Evolutionary conservation across 2,797 vertebrate species (phyloP).

Genomic region (Mastacembelus armatus): DNA sequence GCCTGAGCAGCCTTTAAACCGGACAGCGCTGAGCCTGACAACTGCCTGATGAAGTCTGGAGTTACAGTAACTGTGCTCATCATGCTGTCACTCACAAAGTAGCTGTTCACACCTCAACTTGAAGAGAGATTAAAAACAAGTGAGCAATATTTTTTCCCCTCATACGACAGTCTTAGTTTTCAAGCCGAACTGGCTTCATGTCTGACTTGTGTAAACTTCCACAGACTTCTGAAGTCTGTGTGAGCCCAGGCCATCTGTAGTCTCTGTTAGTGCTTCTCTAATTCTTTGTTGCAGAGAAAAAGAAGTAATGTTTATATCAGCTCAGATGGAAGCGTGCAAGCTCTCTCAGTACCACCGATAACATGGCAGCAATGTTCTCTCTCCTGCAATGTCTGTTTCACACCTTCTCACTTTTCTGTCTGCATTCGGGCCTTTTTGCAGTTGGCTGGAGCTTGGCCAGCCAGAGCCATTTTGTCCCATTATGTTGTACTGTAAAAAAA

Average conservation of each 20-base stretch:
- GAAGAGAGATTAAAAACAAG: slow-evolving; percentile 59
- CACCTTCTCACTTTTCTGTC: slow-evolving; percentile 40
- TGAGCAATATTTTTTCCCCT: slow-evolving; percentile 27
- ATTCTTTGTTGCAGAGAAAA: slow-evolving; percentile 61
- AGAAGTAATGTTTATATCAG: slow-evolving; percentile 65
- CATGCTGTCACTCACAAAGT: slow-evolving; percentile 66
- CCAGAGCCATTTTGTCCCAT: slow-evolving; percentile 70
- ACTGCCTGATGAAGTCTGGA: slow-evolving; percentile 63
- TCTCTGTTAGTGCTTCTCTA: slow-evolving; percentile 55
- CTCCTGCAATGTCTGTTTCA: slow-evolving; percentile 43
- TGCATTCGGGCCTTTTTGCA: slow-evolving; percentile 56
- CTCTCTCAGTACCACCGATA: slow-evolving; percentile 54
- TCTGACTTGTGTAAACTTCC: slow-evolving; percentile 73
- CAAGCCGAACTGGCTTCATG: slow-evolving; percentile 67
- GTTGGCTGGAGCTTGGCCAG: slow-evolving; percentile 69
- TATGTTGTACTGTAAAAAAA: slow-evolving; percentile 72
- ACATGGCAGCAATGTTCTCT: slow-evolving; percentile 35
- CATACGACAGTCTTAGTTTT: slow-evolving; percentile 47
- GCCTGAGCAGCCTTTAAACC: slow-evolving; percentile 66
- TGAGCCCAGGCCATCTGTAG: slow-evolving; percentile 75
- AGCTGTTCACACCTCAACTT: slow-evolving; percentile 64
- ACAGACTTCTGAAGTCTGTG: slow-evolving; percentile 69
- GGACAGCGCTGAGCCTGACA: slow-evolving; percentile 63
- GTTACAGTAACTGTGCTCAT: slow-evolving; percentile 56
- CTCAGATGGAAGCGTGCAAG: slow-evolving; percentile 70